Percentiles rank a stretch among this genome's conserved stretches.
These are phyloP conservation scores for Sternarchorhynchus goeldii DNA, from an alignment of 2,797 vertebrate species.

Conservation along the genomic window DNA sequence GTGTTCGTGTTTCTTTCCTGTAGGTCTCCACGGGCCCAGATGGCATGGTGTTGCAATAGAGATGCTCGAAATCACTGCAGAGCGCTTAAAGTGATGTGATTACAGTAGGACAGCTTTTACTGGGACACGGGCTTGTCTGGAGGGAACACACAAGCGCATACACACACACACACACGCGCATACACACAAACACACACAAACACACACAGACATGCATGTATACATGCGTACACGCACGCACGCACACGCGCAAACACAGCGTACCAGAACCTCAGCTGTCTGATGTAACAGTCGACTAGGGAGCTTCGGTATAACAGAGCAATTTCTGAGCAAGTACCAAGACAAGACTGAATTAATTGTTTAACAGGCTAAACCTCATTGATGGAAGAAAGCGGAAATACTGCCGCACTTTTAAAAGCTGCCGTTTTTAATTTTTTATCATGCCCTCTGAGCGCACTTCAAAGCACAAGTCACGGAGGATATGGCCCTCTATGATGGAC, in stretches of 20 bases:
- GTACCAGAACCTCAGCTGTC: not conserved
- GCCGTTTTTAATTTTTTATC: conserved; percentile 35
- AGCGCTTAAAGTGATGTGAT: conserved; percentile 19
- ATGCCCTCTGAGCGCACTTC: conserved; percentile 25
- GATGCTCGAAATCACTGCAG: conserved; percentile 40
- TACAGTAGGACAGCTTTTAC: conserved; percentile 1
- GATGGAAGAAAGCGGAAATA: conserved; percentile 41
- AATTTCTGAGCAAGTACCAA: conserved; percentile 36
- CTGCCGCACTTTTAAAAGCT: conserved; percentile 21
- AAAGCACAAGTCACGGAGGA: conserved; percentile 18
- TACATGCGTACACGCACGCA: not conserved
- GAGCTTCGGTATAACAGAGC: conserved; percentile 14
- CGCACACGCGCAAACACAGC: not conserved
- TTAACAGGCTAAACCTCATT: conserved; percentile 13
- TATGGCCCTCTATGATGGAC: conserved; percentile 9
- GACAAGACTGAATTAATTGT: conserved; percentile 35
- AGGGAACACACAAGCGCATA: not conserved
- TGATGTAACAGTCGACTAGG: not conserved
- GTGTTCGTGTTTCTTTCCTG: conserved; percentile 6
- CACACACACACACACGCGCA: conserved; percentile 4
- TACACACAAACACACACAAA: not conserved
- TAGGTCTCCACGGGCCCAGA: conserved; percentile 18
- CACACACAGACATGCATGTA: not conserved
- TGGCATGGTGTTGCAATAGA: conserved; percentile 4
- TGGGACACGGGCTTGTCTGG: not conserved